These are phyloP conservation scores for Bursaphelenchus mucronatus DNA, from an alignment of 1,140 invertebrate genomes.

Conservation along the genomic window DNA sequence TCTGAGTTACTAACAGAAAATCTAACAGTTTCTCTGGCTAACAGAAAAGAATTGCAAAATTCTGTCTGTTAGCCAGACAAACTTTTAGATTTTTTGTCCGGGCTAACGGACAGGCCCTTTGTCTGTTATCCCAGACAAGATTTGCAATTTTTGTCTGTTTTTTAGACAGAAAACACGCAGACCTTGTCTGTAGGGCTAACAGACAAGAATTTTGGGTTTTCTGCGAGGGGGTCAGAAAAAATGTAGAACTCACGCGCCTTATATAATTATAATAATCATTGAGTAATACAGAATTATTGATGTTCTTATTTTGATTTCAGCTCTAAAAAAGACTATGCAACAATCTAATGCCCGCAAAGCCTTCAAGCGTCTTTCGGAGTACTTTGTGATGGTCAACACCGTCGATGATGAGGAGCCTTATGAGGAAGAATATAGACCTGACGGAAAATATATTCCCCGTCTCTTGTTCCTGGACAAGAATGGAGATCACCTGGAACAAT, in stretches of 20 bases:
- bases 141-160: too few relatives aligned
- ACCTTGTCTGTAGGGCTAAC: too few relatives aligned
- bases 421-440: slow-evolving; percentile 55
- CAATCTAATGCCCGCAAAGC: slow-evolving; percentile 60
- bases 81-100: too few relatives aligned
- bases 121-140: too few relatives aligned
- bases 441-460: slow-evolving; percentile 60
- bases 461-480: slow-evolving; percentile 57
- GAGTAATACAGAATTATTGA: neutral
- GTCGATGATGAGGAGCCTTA: slow-evolving; percentile 59
- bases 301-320: slow-evolving; percentile 30
- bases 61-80: too few relatives aligned
- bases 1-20: too few relatives aligned
- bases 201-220: too few relatives aligned
- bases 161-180: too few relatives aligned
- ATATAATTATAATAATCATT: slow-evolving; percentile 7
- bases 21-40: too few relatives aligned
- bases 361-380: slow-evolving; percentile 56
- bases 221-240: too few relatives aligned
- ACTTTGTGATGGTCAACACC: slow-evolving; percentile 61
- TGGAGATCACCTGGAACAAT: slow-evolving; percentile 39
- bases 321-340: slow-evolving; percentile 59
- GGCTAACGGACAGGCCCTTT: too few relatives aligned
- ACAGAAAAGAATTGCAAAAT: too few relatives aligned
- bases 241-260: neutral